These are phyloP conservation scores for Hippoglossus hippoglossus DNA, from an alignment of 2,797 vertebrate species.

Conservation along the genomic window DNA sequence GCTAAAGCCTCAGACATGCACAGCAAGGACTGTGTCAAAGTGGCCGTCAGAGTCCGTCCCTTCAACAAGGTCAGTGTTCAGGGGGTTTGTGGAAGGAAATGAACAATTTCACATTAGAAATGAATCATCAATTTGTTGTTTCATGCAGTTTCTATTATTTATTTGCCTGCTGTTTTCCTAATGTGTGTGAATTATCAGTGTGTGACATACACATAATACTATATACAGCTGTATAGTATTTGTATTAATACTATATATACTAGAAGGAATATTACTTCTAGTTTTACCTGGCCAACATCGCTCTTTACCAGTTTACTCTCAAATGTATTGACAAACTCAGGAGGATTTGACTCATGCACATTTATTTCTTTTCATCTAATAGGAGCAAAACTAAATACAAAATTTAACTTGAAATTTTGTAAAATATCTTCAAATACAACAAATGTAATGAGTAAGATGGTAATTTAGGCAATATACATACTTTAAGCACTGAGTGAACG, in stretches of 20 bases:
- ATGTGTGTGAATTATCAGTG: neutral
- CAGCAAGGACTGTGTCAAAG: constrained; percentile 85
- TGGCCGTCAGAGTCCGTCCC: constrained; percentile 86
- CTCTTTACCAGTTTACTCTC: neutral
- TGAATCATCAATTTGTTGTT: neutral
- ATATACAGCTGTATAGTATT: neutral
- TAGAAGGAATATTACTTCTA: neutral
- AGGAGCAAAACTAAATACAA: neutral
- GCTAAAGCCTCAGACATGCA: constrained; percentile 72
- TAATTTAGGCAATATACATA: no score
- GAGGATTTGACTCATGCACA: neutral
- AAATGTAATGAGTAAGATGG: no score
- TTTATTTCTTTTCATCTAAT: neutral
- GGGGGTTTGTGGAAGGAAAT: neutral
- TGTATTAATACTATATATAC: neutral
- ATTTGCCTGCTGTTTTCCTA: neutral
- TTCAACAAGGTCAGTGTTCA: constrained; percentile 88
- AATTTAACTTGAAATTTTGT: neutral
- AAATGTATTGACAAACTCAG: neutral
- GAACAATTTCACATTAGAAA: neutral
- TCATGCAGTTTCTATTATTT: rapidly evolving
- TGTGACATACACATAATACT: neutral
- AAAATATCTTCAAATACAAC: no score
- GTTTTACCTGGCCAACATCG: neutral
- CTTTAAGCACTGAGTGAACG: no score